Percentiles rank a stretch among this genome's conserved stretches.
Conservation (phyloP, 2,113 vertebrate genomes). For the Orthochromis malagaraziensis region DNA sequence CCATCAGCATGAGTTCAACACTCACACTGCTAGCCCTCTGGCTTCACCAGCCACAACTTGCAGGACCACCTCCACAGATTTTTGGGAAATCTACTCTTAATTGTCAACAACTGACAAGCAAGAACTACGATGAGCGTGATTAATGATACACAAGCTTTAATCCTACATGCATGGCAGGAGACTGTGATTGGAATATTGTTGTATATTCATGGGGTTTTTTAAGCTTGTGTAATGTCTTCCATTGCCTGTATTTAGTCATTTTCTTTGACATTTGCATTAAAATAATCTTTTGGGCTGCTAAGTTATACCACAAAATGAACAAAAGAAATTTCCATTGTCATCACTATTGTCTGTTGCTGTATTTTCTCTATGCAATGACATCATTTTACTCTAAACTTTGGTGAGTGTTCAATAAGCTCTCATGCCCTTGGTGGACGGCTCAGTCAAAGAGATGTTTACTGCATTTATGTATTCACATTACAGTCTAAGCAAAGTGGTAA, state of each 20-base stretch:
- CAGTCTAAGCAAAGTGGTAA: background rate
- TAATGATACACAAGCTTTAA: conserved; percentile 23
- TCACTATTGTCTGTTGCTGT: background rate
- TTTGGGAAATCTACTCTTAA: background rate
- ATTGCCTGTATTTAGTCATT: background rate
- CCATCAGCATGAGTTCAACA: conserved; percentile 44
- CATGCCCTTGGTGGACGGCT: background rate
- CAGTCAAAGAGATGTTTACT: conserved; percentile 26
- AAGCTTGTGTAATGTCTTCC: background rate
- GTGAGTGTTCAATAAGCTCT: background rate
- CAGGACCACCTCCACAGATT: background rate
- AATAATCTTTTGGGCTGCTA: background rate
- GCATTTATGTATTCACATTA: conserved; percentile 10
- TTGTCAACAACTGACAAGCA: background rate
- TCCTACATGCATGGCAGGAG: background rate
- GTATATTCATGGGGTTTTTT: background rate
- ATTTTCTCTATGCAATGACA: background rate
- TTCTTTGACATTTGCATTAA: background rate
- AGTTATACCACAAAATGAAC: background rate
- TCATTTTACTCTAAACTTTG: background rate
- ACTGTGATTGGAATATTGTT: background rate
- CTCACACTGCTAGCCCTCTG: background rate
- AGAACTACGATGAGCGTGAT: background rate
- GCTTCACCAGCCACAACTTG: background rate
- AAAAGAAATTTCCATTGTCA: background rate